Conservation (phyloP, 2,113 vertebrate species). For the Cryptomyrus ogoouensis region DNA sequence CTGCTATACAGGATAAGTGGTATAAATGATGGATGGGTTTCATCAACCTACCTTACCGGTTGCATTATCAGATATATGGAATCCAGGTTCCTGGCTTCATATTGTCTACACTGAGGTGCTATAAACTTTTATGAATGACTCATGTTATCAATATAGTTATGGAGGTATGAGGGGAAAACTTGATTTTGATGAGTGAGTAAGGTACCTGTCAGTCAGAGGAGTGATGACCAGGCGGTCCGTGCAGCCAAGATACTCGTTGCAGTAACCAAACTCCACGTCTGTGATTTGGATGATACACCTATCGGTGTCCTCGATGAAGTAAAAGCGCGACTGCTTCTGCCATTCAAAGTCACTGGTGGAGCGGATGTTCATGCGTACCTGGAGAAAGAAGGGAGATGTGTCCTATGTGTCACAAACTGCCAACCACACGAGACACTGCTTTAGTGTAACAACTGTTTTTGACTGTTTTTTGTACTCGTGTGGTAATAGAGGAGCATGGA, state of each 20-base stretch:
- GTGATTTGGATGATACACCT: constrained; percentile 75
- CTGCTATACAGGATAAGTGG: background rate
- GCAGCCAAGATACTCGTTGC: constrained; percentile 87
- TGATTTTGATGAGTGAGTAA: background rate
- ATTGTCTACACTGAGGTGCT: background rate
- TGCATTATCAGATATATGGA: background rate
- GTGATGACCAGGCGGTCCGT: constrained; percentile 88
- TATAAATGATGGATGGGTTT: background rate
- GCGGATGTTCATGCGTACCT: constrained; percentile 77
- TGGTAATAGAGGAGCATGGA: background rate
- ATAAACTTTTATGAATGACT: background rate
- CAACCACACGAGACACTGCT: background rate
- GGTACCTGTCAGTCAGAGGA: constrained; percentile 79
- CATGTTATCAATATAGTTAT: background rate
- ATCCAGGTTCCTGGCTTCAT: background rate
- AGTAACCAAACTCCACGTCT: constrained; percentile 82
- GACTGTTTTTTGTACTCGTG: background rate
- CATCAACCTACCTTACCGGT: background rate
- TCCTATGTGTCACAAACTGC: too few relatives aligned
- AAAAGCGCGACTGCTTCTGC: constrained; percentile 85
- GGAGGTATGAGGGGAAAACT: background rate
- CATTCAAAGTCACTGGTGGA: constrained; percentile 78
- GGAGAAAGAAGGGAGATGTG: constrained; percentile 11
- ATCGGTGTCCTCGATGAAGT: constrained; percentile 76
- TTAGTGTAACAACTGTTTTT: background rate